Evolutionary conservation across 92 coral and sea anemone genomes (phyloP), one percentile per base, ranked within the genome.

Genomic region (Porites evermanni): DNA sequence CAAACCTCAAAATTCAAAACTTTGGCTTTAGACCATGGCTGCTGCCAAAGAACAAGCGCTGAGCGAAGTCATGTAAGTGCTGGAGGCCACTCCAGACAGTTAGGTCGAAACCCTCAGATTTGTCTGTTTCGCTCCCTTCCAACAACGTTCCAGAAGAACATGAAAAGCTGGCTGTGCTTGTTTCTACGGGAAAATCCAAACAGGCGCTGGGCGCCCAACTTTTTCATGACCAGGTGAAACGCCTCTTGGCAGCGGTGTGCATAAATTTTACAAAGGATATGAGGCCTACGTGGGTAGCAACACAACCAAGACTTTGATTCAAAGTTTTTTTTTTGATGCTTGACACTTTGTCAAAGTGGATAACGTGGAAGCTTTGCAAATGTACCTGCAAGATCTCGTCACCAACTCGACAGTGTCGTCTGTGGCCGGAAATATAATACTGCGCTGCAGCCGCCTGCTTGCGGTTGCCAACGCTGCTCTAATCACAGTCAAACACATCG

Each of bases 141-240:
- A 3, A 44, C n/a, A 16, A 73, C 61, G 51, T 53, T 50, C 78
- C 78, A 12, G 61, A 59, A 19, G 16, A 26, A 4, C 29, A 59
- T 17, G 88, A 85, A 20, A 75, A 85, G 63, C 78, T 85, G 2
- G 67, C 81, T 4, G 50, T 75, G 17, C 82, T 77, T 6, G 71
- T 76, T 2, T 66, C 83, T 0, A 47, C 76, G 1, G 78, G 83
- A 2, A 76, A 67, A 53, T 44, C 77, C 1, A 85, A 85, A 54
- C 77, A 85, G 8, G 79, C 79, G 38, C 23, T 67, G 8, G 83
- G 88, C 2, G 71, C 52, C 8, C 69, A 54, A 5, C 44, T 77
- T 2, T 75, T 83, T 17, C 88, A 85, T n/a, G 88, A 85, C 4
- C 64, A 85, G 61, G 83, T 85, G 6, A 67, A 85, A 13, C 78